These are phyloP conservation scores for Nemotelus pantherinus DNA, from an alignment of 2,888 invertebrate species.

Conservation along the genomic window DNA sequence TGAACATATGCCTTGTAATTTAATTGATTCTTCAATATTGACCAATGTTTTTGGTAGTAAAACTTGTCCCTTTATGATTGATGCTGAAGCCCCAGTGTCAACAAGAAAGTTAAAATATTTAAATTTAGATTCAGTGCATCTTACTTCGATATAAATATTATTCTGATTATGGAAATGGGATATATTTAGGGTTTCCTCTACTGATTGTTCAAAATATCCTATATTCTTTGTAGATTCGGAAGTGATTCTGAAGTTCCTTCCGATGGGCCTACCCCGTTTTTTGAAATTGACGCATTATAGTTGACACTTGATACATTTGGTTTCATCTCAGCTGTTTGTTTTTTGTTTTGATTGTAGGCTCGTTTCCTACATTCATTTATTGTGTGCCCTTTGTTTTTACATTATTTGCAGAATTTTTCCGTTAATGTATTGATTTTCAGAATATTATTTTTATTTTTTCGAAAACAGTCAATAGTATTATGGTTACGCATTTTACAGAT, in stretches of 20 bases:
- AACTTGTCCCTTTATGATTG: not conserved
- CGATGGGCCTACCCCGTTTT: slow-evolving; percentile 4
- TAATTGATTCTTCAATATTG: not conserved
- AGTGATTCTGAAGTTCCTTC: not conserved
- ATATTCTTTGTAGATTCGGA: not conserved
- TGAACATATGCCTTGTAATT: slow-evolving; percentile 8
- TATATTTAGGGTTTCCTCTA: not conserved
- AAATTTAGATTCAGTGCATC: not conserved
- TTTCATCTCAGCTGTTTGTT: not conserved
- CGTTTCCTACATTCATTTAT: slow-evolving; percentile 11
- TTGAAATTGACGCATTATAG: not conserved
- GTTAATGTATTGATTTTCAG: not conserved
- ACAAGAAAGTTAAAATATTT: not conserved
- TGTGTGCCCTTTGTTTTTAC: slow-evolving; percentile 9
- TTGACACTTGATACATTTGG: not conserved
- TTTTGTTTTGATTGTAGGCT: not conserved
- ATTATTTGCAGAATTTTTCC: slow-evolving; percentile 13
- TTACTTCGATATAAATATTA: too few relatives aligned
- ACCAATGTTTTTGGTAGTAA: not conserved
- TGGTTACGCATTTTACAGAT: slow-evolving; percentile 9
- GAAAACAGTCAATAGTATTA: slow-evolving; percentile 6
- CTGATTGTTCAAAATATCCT: not conserved
- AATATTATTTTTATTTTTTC: not conserved
- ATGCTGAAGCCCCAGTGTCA: slow-evolving; percentile 2
- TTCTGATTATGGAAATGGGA: too few relatives aligned